Evolutionary conservation across 1,140 invertebrate genomes (phyloP).

Genomic region (Plectrocnemia conspersa): DNA sequence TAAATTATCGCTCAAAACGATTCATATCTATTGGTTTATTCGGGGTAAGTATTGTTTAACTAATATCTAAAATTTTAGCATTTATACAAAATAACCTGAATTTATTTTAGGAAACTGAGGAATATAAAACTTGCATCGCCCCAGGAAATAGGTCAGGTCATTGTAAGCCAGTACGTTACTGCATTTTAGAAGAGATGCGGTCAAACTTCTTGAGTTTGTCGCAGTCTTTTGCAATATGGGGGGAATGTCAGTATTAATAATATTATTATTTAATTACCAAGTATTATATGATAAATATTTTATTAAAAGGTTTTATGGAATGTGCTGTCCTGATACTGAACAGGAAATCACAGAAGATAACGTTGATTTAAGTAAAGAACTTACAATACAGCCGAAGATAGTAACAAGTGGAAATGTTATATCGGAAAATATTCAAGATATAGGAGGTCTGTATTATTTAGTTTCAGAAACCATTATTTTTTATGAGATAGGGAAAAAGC

Average conservation of each 20-base stretch:
- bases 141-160: conserved; percentile 1
- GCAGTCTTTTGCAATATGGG: background rate
- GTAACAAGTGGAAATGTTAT: background rate
- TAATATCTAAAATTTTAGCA: no score
- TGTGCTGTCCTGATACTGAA: conserved; percentile 8
- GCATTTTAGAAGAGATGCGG: background rate
- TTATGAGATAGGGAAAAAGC: no score
- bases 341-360: background rate
- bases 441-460: no score
- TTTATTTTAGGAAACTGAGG: background rate
- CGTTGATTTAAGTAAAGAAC: background rate
- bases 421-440: no score
- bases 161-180: conserved; percentile 5
- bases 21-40: background rate
- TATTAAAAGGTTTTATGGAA: background rate
- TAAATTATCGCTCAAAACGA: background rate
- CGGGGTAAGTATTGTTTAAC: conserved; percentile 8
- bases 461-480: no score
- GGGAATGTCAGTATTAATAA: conserved; percentile 1
- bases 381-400: background rate
- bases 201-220: background rate
- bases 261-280: background rate
- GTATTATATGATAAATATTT: background rate
- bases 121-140: background rate
- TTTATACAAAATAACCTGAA: conserved; percentile 3